Evolutionary conservation across 1,140 invertebrate species (phyloP).

Genomic region (Meteorus sp.): DNA sequence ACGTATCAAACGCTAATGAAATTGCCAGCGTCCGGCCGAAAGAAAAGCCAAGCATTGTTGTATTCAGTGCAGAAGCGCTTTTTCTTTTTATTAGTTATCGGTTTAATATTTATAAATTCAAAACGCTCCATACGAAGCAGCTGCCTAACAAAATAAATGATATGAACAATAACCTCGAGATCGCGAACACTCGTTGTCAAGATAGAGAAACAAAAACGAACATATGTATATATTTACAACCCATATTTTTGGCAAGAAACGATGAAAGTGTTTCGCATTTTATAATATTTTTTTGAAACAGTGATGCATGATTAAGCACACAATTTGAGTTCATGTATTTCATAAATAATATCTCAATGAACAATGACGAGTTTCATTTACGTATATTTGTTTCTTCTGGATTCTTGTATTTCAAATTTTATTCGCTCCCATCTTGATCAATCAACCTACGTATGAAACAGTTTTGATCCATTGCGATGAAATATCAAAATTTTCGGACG

Average conservation of each 20-base stretch:
- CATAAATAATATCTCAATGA: slow-evolving; percentile 32
- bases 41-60: slow-evolving; percentile 19
- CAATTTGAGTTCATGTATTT: slow-evolving; percentile 11
- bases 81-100: slow-evolving; percentile 15
- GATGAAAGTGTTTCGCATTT: slow-evolving; percentile 28
- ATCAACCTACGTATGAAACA: too few species aligned
- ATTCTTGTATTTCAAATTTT: slow-evolving; percentile 3
- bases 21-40: slow-evolving; percentile 20
- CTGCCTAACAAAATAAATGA: slow-evolving; percentile 25
- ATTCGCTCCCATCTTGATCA: background rate
- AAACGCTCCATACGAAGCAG: slow-evolving; percentile 22
- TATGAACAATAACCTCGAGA: too few species aligned
- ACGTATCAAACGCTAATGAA: too few species aligned
- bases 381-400: slow-evolving; percentile 30
- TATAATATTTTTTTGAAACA: slow-evolving; percentile 15
- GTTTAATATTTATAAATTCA: slow-evolving; percentile 3
- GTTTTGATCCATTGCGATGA: too few species aligned
- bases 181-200: slow-evolving; percentile 6
- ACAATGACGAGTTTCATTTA: slow-evolving; percentile 32
- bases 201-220: slow-evolving; percentile 6
- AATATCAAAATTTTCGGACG: too few species aligned
- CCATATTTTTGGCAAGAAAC: slow-evolving; percentile 29
- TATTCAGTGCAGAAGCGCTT: slow-evolving; percentile 1
- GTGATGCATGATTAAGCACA: slow-evolving; percentile 10
- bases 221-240: slow-evolving; percentile 33